These are phyloP conservation scores for Akabosia matsudoensis DNA, from an alignment of 1,140 invertebrate species.

Conservation along the genomic window DNA sequence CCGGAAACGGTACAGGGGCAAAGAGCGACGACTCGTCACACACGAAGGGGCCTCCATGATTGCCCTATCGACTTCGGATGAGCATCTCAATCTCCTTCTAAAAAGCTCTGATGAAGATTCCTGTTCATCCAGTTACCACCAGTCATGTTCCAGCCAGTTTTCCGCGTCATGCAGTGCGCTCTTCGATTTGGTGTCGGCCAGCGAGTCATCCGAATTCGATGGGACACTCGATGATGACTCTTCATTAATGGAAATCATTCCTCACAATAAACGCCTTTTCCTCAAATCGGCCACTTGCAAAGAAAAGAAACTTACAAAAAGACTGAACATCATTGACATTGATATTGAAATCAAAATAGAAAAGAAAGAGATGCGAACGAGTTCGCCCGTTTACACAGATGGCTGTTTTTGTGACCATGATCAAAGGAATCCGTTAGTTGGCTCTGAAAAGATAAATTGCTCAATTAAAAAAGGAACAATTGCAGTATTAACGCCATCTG, in stretches of 20 bases:
- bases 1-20: conserved; percentile 19
- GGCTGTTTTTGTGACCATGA: not conserved
- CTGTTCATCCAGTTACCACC: not conserved
- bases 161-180: conserved; percentile 36
- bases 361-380: not conserved
- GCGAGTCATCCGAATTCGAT: not conserved
- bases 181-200: not conserved
- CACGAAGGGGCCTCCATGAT: not conserved
- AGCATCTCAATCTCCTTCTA: conserved; percentile 1
- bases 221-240: not conserved
- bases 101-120: not conserved
- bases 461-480: not conserved
- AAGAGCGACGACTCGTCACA: conserved; percentile 16
- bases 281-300: not conserved
- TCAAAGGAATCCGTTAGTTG: not conserved
- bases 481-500: not conserved
- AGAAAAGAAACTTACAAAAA: not conserved
- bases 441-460: not conserved
- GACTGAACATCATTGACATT: conserved; percentile 23
- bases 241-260: not conserved
- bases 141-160: conserved; percentile 25
- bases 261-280: not conserved
- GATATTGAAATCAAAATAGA: conserved; percentile 20
- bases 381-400: not conserved
- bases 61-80: not conserved